A percentile compares a stretch with the other conserved stretches of the same genome.
phyloP scores from a whole-genome alignment of 2,888 invertebrate genomes.

The Pasiphila rectangulata region DNA sequence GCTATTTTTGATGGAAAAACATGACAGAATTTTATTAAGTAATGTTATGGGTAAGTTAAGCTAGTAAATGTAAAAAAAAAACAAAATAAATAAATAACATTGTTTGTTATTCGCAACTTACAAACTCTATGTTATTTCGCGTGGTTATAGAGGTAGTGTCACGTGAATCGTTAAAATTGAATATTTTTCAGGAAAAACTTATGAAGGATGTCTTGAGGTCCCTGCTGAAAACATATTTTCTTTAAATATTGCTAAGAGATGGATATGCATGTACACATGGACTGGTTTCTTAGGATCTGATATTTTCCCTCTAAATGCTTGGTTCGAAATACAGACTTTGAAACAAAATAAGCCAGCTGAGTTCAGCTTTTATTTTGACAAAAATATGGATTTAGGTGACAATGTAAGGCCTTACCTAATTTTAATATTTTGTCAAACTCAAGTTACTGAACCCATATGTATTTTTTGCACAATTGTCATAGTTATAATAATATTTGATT shows the following conservation, averaged over 20 bases:
- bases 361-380: slow-evolving; percentile 45
- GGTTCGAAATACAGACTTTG: slow-evolving; percentile 51
- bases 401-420: no score
- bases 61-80: no score
- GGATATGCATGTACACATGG: slow-evolving; percentile 50
- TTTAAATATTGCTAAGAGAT: slow-evolving; percentile 59
- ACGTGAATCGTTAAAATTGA: not conserved
- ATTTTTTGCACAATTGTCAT: no score
- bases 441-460: no score
- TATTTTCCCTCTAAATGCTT: slow-evolving; percentile 44
- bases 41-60: slow-evolving; percentile 80
- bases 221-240: slow-evolving; percentile 83
- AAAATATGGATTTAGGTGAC: slow-evolving; percentile 35
- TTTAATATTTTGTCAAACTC: no score
- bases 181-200: slow-evolving; percentile 56
- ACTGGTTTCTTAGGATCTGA: slow-evolving; percentile 40
- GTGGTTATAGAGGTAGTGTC: no score
- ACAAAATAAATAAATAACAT: no score
- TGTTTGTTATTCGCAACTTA: no score
- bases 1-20: slow-evolving; percentile 76
- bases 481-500: slow-evolving; percentile 29
- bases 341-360: slow-evolving; percentile 60
- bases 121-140: no score
- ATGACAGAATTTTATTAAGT: slow-evolving; percentile 64
- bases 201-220: slow-evolving; percentile 77